phyloP scores from a whole-genome alignment of 2,888 invertebrate species.

The Schizaphis graminum region DNA sequence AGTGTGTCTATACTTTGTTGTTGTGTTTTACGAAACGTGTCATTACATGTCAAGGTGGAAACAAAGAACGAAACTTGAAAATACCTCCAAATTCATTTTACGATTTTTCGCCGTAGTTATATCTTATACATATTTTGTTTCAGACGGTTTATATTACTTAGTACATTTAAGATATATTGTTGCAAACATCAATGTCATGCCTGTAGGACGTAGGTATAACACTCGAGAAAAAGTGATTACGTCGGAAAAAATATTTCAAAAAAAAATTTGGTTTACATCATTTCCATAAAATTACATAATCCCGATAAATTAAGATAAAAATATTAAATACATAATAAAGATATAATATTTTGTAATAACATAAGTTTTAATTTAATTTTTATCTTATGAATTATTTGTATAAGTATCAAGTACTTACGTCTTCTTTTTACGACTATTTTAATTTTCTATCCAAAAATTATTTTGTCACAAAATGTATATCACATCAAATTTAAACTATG shows the following conservation, averaged over 20 bases:
- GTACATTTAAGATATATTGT: neutral
- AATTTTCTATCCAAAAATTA: neutral
- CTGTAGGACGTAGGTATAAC: neutral
- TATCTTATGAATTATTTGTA: neutral
- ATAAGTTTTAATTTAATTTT: neutral
- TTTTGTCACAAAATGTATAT: neutral
- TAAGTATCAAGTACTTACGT: neutral
- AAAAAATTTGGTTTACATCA: neutral
- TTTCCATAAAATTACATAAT: neutral
- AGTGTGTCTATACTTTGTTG: neutral
- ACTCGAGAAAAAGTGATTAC: neutral
- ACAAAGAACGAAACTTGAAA: neutral
- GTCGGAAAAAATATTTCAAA: neutral
- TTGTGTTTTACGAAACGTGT: neutral
- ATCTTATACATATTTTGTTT: neutral
- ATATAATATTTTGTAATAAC: neutral
- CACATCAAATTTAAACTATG: neutral
- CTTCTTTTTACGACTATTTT: neutral
- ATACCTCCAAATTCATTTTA: neutral
- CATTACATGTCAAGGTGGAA: conserved; percentile 10
- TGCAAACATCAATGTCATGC: neutral
- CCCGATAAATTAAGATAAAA: neutral
- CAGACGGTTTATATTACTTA: neutral
- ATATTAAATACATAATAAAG: neutral
- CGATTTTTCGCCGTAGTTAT: neutral